phyloP scores from a whole-genome alignment of 2,797 vertebrate species.

The Leuciscus waleckii region DNA sequence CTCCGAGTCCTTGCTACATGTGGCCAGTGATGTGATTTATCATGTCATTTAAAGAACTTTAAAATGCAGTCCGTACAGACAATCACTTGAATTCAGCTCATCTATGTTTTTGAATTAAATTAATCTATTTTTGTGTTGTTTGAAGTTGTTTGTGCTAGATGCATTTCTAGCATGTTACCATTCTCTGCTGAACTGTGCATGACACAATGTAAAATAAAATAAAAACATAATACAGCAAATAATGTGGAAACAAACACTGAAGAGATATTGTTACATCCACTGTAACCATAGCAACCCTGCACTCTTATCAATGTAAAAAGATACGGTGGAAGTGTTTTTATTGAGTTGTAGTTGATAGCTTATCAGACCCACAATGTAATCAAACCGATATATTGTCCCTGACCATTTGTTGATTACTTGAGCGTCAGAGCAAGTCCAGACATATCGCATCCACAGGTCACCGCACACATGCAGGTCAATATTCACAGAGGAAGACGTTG shows the following conservation, averaged over 20 bases:
- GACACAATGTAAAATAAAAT: conserved; percentile 16
- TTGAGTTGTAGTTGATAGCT: conserved; percentile 15
- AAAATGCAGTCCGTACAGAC: not conserved
- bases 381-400: conserved; percentile 35
- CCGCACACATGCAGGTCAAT: conserved; percentile 6
- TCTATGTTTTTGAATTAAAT: not conserved
- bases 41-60: not conserved
- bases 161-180: not conserved
- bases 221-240: conserved; percentile 42
- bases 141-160: not conserved
- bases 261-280: conserved; percentile 46
- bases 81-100: not conserved
- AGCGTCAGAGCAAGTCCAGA: conserved; percentile 43
- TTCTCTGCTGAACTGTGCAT: not conserved
- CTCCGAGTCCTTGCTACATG: not conserved
- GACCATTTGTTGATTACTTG: conserved; percentile 49
- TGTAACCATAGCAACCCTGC: conserved; percentile 60
- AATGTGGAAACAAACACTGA: conserved; percentile 43
- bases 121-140: not conserved
- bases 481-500: conserved; percentile 45
- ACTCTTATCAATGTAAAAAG: conserved; percentile 52
- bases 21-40: not conserved
- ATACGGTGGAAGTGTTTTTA: conserved; percentile 43
- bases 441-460: conserved; percentile 41
- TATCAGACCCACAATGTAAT: conserved; percentile 19